Evolutionary conservation across 2,113 vertebrate genomes (phyloP).

Genomic region (Dendropsophus ebraccatus): DNA sequence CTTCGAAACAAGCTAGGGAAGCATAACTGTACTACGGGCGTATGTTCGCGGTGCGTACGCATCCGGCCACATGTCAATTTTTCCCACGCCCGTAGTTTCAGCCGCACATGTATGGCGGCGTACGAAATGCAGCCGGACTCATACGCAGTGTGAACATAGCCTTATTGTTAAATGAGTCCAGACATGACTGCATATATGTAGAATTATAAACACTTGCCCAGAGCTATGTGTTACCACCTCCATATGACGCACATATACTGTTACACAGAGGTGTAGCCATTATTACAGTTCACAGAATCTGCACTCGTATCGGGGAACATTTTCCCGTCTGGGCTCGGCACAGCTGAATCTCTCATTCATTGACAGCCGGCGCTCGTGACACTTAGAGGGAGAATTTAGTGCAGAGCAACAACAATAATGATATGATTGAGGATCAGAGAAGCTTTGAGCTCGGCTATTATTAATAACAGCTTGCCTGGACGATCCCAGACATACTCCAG

Average conservation of each 20-base stretch:
- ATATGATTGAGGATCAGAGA: slow-evolving; percentile 45
- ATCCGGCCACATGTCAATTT: no score
- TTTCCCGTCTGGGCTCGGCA: background rate
- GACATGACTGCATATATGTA: background rate
- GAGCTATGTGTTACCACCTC: background rate
- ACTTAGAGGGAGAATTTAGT: slow-evolving; percentile 32
- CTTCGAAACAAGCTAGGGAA: no score
- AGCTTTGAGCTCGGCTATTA: slow-evolving; percentile 30
- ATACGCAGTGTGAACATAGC: no score
- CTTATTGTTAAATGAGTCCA: background rate
- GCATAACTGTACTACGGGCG: no score
- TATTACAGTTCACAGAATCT: background rate
- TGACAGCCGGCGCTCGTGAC: slow-evolving; percentile 16
- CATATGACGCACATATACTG: background rate
- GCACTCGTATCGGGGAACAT: background rate
- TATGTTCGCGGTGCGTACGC: no score
- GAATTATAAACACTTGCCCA: background rate
- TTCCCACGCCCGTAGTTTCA: no score
- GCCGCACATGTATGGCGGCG: no score
- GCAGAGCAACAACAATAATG: slow-evolving; percentile 24
- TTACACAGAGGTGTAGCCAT: background rate
- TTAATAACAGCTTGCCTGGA: slow-evolving; percentile 49
- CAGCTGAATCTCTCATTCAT: slow-evolving; percentile 21
- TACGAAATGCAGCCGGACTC: no score
- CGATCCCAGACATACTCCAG: slow-evolving; percentile 16